Evolutionary conservation across 1,140 invertebrate species (phyloP), one percentile per base, ranked within the genome.

Genomic region (Diuraphis noxia): DNA sequence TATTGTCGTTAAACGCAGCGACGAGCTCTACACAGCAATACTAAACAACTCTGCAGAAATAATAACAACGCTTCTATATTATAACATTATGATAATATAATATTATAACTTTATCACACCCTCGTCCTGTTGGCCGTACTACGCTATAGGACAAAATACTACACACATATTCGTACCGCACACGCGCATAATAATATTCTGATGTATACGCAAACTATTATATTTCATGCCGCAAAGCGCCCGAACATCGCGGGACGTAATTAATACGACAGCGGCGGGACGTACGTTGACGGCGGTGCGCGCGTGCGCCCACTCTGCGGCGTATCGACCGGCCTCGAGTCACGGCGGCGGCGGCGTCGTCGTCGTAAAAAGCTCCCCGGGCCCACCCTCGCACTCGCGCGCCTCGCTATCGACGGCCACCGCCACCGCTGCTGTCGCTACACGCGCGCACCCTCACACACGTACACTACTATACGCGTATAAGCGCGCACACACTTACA

Each of bases 311-410:
- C 21, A 21, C 25, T 81, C 72, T 34, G 25, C 41, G 72, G 87
- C 36, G 87, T 89, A 89, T 89, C 92, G 87, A 90, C 92, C 92
- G 79, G 72, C 77, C 86, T 40, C 86, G 56, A 72, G 30, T n/a
- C 4, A 72, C 30, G 56, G n/a, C 56, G 56, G 56, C 30, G 56
- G 56, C 56, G 56, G 56, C 56, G 91, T 30, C 34, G 85, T 92
- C 86, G 77, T 88, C 10, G 25, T 36, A 43, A 91, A 91, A 91
- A 91, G 89, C 89, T 91, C 77, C 89, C 89, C 72, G 89, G 89
- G 72, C 43, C 43, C 88, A 81, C 56, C 63, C 88, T 23, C 88
- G 40, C n/a, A 17, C 56, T 17, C 7, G 41, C 72, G 41, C 63
- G n/a, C 38, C 0, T 30, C 25, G 30, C 84, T 86, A 86, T 86